Evolutionary conservation across 1,140 invertebrate genomes (phyloP).

Genomic region (Heliconius hewitsoni): DNA sequence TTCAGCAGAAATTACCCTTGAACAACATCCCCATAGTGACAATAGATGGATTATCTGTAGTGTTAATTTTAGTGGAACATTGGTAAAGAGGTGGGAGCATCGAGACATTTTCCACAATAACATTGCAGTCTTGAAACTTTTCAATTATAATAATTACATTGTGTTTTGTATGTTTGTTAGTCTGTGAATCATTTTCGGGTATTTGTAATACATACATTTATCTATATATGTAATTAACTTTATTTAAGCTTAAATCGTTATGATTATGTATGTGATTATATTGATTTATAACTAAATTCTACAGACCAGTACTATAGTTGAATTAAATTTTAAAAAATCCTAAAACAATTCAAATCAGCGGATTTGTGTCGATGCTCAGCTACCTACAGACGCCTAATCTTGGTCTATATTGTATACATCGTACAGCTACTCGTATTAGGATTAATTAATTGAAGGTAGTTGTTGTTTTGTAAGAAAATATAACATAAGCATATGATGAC

Average conservation of each 20-base stretch:
- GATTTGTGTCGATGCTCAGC: slow-evolving; percentile 24
- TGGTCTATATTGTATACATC: slow-evolving; percentile 54
- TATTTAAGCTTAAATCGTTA: background rate
- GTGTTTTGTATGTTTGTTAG: too few relatives aligned
- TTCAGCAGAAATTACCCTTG: slow-evolving; percentile 27
- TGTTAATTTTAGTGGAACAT: slow-evolving; percentile 41
- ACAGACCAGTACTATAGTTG: too few relatives aligned
- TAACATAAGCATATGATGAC: slow-evolving; percentile 71
- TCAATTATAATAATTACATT: background rate
- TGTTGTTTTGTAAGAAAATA: slow-evolving; percentile 79
- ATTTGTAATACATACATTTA: too few relatives aligned
- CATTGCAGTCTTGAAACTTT: background rate
- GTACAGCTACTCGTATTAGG: slow-evolving; percentile 62
- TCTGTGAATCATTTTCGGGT: background rate
- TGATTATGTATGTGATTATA: background rate
- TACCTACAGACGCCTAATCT: slow-evolving; percentile 48
- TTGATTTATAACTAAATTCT: too few relatives aligned
- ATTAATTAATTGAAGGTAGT: slow-evolving; percentile 71
- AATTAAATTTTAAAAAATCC: background rate
- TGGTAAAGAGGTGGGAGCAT: slow-evolving; percentile 43
- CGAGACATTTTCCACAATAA: slow-evolving; percentile 36
- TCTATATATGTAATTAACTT: too few relatives aligned
- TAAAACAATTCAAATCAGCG: background rate
- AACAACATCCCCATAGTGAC: slow-evolving; percentile 33
- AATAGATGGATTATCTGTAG: slow-evolving; percentile 44